A percentile compares a stretch with the other conserved stretches of the same genome.
These are phyloP conservation scores for Panthera leo DNA, from an alignment of 2,113 vertebrate species.

Conservation along the genomic window DNA sequence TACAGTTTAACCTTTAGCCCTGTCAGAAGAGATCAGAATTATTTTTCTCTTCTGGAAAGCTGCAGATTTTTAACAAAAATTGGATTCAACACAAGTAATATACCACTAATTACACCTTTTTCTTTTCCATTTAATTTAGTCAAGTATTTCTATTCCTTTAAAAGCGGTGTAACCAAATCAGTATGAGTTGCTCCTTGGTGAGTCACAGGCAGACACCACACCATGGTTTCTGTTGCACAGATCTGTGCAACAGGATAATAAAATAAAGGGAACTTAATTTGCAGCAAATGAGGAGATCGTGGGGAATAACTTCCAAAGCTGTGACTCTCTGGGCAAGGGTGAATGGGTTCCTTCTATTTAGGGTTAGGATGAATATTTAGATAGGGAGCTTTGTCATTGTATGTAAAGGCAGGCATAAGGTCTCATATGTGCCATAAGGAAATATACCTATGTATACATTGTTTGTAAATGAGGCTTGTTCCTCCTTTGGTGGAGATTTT, in stretches of 20 bases:
- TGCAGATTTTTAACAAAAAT: slow-evolving; percentile 8
- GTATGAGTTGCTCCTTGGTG: neutral
- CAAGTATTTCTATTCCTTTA: neutral
- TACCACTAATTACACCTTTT: neutral
- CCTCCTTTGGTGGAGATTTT: neutral
- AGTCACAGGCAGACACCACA: neutral
- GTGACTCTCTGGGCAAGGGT: neutral
- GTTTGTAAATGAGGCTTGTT: neutral
- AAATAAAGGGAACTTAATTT: neutral
- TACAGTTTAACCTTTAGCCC: neutral
- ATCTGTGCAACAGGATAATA: no score
- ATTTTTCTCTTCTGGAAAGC: slow-evolving; percentile 20
- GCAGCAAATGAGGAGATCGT: neutral
- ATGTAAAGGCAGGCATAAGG: neutral
- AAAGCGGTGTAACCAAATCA: neutral
- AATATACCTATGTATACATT: neutral
- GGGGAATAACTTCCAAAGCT: neutral
- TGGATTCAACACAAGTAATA: neutral
- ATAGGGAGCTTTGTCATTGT: neutral
- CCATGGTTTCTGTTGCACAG: no score
- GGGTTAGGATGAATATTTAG: neutral
- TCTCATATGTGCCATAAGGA: neutral
- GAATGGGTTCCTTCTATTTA: neutral
- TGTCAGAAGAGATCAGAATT: neutral
- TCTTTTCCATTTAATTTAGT: neutral